Evolutionary conservation across 2,797 vertebrate genomes (phyloP).

Genomic region (Hydrophis major): DNA sequence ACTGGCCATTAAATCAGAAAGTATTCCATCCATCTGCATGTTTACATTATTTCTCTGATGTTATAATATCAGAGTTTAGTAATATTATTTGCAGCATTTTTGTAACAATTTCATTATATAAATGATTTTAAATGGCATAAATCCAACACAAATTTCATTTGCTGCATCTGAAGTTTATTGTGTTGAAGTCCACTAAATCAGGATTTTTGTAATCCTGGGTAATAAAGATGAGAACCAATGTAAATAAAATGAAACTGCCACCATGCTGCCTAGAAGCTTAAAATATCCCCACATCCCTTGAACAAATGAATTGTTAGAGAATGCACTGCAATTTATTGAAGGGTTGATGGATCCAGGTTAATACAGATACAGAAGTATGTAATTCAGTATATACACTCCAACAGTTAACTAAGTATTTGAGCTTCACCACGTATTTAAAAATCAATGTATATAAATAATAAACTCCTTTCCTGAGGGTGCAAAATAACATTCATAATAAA

Average conservation of each 20-base stretch:
- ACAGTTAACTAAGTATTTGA: neutral
- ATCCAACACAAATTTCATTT: neutral
- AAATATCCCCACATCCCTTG: neutral
- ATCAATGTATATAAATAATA: neutral
- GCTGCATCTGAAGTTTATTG: neutral
- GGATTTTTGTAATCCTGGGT: neutral
- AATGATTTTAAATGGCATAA: neutral
- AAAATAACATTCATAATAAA: neutral
- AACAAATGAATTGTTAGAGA: neutral
- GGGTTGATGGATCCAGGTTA: neutral
- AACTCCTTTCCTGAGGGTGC: neutral
- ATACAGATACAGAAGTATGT: neutral
- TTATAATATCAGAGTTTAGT: neutral
- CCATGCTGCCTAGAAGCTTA: neutral
- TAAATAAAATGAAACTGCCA: neutral
- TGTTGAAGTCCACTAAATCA: neutral
- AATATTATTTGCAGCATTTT: neutral
- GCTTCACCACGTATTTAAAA: neutral
- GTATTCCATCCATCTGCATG: neutral
- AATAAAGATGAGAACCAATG: neutral
- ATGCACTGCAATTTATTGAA: neutral
- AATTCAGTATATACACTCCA: neutral
- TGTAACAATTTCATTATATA: neutral
- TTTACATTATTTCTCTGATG: neutral
- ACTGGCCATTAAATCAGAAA: neutral